Conservation (phyloP, 1,140 invertebrate genomes). For the Nasonia longicornis region DNA sequence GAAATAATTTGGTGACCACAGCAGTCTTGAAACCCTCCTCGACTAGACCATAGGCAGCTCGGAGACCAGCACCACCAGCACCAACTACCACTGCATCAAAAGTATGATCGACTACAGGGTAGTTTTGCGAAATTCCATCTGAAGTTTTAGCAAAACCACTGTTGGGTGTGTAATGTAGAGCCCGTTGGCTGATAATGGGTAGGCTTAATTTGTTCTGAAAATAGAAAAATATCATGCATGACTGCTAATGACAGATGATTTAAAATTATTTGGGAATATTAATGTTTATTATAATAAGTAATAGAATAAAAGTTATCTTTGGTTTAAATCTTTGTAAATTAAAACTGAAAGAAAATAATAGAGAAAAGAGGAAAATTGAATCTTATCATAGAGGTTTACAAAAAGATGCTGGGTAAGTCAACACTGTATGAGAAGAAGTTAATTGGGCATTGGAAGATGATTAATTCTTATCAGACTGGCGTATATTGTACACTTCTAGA, state of each 20-base stretch:
- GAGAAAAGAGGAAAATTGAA: not conserved
- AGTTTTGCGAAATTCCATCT: slow-evolving; percentile 68
- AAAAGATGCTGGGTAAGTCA: slow-evolving; percentile 13
- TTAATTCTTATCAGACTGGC: slow-evolving; percentile 37
- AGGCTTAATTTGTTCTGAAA: slow-evolving; percentile 65
- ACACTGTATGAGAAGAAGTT: slow-evolving; percentile 22
- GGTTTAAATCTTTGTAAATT: not conserved
- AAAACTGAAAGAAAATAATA: not conserved
- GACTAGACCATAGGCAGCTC: slow-evolving; percentile 95
- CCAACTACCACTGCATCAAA: slow-evolving; percentile 98
- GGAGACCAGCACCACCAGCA: slow-evolving; percentile 96
- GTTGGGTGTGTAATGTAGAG: slow-evolving; percentile 61
- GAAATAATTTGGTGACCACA: slow-evolving; percentile 98
- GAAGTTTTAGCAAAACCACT: slow-evolving; percentile 61
- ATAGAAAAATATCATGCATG: not conserved
- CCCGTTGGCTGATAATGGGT: slow-evolving; percentile 55
- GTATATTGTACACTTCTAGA: not conserved
- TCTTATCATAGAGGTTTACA: not conserved
- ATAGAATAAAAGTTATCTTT: not conserved
- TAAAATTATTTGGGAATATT: not conserved
- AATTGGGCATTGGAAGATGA: slow-evolving; percentile 35
- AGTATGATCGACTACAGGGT: slow-evolving; percentile 93
- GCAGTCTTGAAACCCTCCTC: slow-evolving; percentile 97
- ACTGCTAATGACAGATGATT: not conserved
- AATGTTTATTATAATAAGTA: not conserved